Percentiles rank a stretch among this genome's conserved stretches.
These are phyloP conservation scores for Brevimyrus niger DNA, from an alignment of 2,113 vertebrate species.

Conservation along the genomic window DNA sequence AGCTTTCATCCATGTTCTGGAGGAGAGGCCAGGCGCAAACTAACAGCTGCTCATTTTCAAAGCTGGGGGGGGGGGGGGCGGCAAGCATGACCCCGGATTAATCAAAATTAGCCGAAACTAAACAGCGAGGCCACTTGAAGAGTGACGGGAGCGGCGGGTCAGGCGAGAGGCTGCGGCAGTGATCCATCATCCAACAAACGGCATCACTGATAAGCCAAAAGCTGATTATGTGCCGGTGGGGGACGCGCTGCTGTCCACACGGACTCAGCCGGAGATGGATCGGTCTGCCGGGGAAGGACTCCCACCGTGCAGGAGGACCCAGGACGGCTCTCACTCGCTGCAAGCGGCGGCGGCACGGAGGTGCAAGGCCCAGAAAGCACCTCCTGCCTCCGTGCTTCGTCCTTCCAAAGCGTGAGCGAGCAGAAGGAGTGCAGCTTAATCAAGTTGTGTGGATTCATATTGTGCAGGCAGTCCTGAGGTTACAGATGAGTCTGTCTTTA, in stretches of 20 bases:
- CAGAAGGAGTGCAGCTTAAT: background rate
- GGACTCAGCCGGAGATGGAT: constrained; percentile 54
- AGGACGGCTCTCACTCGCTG: background rate
- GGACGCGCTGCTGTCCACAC: constrained; percentile 39
- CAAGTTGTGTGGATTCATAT: background rate
- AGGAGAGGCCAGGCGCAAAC: background rate
- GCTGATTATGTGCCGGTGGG: constrained; percentile 59
- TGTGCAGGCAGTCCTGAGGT: background rate
- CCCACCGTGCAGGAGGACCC: constrained; percentile 16
- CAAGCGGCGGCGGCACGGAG: background rate
- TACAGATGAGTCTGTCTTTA: background rate
- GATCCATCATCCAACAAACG: constrained; percentile 53
- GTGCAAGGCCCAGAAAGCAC: background rate
- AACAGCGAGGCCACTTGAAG: constrained; percentile 24
- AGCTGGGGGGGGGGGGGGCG: no score
- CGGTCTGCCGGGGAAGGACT: constrained; percentile 36
- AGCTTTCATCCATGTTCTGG: background rate
- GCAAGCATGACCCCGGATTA: constrained; percentile 30
- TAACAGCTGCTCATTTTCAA: constrained; percentile 15
- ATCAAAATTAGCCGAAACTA: constrained; percentile 42
- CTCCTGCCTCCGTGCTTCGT: background rate
- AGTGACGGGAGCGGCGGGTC: constrained; percentile 38
- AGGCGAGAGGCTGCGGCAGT: constrained; percentile 33
- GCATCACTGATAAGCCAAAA: constrained; percentile 62
- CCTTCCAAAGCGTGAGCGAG: background rate